These are phyloP conservation scores for Rhinopomastus cyanomelas DNA, from an alignment of 2,113 vertebrate species.

Conservation along the genomic window DNA sequence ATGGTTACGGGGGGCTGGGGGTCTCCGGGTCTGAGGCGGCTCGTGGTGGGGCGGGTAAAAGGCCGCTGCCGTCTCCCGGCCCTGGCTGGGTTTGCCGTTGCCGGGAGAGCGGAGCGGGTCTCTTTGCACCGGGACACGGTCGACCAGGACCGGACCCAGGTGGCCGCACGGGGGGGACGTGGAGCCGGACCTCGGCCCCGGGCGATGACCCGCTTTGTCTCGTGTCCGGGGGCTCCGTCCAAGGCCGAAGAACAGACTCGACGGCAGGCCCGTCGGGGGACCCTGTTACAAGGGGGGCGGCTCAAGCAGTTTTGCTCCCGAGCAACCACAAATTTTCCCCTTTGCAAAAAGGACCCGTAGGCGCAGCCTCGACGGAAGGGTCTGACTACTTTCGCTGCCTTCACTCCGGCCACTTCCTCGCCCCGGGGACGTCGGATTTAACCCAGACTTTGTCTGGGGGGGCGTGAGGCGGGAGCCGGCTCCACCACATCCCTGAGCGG, in stretches of 20 bases:
- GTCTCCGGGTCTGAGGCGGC: too few relatives aligned
- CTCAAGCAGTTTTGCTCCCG: not conserved
- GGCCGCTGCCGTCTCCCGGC: not conserved
- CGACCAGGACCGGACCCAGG: not conserved
- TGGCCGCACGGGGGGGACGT: constrained; percentile 48
- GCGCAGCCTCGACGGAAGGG: not conserved
- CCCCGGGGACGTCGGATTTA: not conserved
- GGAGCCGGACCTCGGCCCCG: not conserved
- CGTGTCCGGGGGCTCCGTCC: fast-evolving
- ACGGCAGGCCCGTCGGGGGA: too few relatives aligned
- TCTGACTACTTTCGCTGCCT: not conserved
- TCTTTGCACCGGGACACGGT: not conserved
- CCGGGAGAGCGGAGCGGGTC: not conserved
- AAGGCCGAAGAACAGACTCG: not conserved
- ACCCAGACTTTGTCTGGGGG: not conserved
- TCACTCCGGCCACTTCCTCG: not conserved
- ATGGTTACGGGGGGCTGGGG: too few relatives aligned
- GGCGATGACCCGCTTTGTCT: not conserved
- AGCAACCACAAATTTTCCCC: not conserved
- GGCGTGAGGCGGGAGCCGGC: not conserved
- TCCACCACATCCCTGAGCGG: not conserved
- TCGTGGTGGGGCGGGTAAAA: too few relatives aligned
- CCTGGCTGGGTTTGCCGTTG: too few relatives aligned
- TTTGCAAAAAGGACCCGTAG: not conserved
- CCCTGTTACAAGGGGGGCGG: not conserved